These are phyloP conservation scores for Austrofundulus limnaeus DNA, from an alignment of 2,113 vertebrate species.

Conservation along the genomic window DNA sequence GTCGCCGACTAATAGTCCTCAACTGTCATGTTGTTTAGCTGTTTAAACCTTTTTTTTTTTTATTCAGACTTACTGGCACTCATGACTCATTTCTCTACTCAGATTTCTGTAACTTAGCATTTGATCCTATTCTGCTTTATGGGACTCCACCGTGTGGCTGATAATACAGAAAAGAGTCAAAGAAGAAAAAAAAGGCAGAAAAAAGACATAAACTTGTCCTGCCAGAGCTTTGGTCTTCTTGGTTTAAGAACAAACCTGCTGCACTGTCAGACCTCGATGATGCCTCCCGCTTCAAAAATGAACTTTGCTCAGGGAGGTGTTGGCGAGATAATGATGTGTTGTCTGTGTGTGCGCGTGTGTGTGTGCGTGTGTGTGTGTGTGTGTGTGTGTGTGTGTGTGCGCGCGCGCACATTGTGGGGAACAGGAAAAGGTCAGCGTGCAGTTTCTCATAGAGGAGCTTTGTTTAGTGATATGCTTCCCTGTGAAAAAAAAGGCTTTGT, in stretches of 20 bases:
- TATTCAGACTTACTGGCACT: background rate
- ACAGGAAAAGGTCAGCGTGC: conserved; percentile 27
- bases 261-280: conserved; percentile 37
- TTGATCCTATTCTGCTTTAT: conserved; percentile 16
- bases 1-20: conserved; percentile 1
- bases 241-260: conserved; percentile 26
- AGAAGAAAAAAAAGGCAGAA: conserved; percentile 25
- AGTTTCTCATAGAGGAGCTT: conserved; percentile 10
- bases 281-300: conserved; percentile 28
- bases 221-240: conserved; percentile 15
- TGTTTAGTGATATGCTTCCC: conserved; percentile 5
- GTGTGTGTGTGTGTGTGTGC: conserved; percentile 12
- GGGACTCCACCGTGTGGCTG: conserved; percentile 24
- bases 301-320: conserved; percentile 59
- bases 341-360: conserved; percentile 6
- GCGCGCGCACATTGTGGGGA: background rate
- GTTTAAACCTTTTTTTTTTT: too few species aligned
- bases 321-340: conserved; percentile 24
- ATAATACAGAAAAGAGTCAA: conserved; percentile 18
- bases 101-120: conserved; percentile 10
- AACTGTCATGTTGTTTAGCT: background rate
- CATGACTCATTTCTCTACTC: background rate
- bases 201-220: conserved; percentile 19
- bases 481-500: background rate
- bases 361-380: conserved; percentile 11